Evolutionary conservation across 2,113 vertebrate species (phyloP).

Genomic region (Semicossyphus pulcher): DNA sequence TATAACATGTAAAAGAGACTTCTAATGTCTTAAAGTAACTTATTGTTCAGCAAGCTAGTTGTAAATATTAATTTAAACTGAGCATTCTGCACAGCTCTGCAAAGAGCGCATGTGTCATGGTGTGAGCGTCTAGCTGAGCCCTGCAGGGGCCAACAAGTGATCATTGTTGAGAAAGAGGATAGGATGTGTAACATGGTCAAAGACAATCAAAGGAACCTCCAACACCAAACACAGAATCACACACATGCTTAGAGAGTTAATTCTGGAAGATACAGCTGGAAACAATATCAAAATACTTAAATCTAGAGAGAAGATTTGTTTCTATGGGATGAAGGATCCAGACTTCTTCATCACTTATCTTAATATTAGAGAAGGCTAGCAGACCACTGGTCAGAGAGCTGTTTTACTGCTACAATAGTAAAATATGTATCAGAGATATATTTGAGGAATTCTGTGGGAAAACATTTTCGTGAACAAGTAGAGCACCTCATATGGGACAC

Average conservation of each 20-base stretch:
- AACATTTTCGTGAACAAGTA: conserved; percentile 20
- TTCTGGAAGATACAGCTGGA: neutral
- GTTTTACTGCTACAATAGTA: neutral
- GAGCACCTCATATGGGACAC: conserved; percentile 26
- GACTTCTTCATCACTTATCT: neutral
- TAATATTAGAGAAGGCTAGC: neutral
- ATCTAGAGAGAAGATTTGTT: conserved; percentile 4
- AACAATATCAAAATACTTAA: neutral
- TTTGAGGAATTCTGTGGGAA: conserved; percentile 13
- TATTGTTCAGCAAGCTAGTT: neutral
- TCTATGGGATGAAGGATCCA: neutral
- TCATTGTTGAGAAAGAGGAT: neutral
- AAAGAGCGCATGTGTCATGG: neutral
- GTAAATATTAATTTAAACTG: neutral
- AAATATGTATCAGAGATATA: conserved; percentile 28
- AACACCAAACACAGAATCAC: neutral
- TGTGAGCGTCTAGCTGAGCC: too few species aligned
- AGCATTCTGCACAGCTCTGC: neutral
- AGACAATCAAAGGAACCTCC: conserved; percentile 4
- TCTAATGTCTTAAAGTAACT: neutral
- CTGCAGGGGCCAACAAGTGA: conserved; percentile 12
- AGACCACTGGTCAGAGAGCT: conserved; percentile 12
- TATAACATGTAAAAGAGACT: too few species aligned
- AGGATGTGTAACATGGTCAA: conserved; percentile 3
- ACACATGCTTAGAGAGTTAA: neutral